A percentile compares a stretch with the other conserved stretches of the same genome.
Conservation (phyloP, 2,113 vertebrate genomes). For the Hystrix brachyura region DNA sequence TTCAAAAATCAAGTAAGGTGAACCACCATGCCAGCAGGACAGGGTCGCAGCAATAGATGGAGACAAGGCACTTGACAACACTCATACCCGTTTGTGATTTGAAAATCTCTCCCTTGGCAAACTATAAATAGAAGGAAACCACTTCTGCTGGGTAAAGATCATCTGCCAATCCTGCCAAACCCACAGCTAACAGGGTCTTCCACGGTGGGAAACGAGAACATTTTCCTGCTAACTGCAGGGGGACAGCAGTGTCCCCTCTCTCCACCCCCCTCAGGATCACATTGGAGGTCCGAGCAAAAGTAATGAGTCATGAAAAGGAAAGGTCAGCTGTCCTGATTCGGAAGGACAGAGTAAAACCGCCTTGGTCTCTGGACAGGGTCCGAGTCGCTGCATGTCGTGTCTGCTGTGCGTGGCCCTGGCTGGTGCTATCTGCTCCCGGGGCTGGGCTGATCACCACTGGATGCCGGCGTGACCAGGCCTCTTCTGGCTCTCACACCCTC, state of each 20-base stretch:
- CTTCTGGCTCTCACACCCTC: background rate
- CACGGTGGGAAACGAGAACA: background rate
- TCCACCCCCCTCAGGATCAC: too few species aligned
- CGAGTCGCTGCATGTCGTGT: background rate
- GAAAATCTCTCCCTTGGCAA: background rate
- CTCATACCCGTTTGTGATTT: accelerated
- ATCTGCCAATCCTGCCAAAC: background rate
- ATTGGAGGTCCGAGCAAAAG: background rate
- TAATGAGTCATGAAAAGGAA: background rate
- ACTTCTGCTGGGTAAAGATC: background rate
- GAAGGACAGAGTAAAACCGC: background rate
- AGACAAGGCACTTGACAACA: too few species aligned
- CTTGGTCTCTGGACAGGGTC: background rate
- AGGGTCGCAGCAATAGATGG: background rate
- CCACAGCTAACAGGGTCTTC: too few species aligned
- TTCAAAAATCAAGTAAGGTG: background rate
- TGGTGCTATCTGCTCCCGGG: background rate
- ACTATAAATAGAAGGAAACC: background rate
- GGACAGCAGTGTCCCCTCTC: too few species aligned
- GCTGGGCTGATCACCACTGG: background rate
- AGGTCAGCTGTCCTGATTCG: too few species aligned
- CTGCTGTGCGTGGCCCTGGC: background rate
- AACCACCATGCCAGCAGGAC: background rate
- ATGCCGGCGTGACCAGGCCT: accelerated
- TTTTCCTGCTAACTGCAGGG: background rate